Evolutionary conservation across 2,113 vertebrate genomes (phyloP).

Genomic region (Poicephalus meyeri): DNA sequence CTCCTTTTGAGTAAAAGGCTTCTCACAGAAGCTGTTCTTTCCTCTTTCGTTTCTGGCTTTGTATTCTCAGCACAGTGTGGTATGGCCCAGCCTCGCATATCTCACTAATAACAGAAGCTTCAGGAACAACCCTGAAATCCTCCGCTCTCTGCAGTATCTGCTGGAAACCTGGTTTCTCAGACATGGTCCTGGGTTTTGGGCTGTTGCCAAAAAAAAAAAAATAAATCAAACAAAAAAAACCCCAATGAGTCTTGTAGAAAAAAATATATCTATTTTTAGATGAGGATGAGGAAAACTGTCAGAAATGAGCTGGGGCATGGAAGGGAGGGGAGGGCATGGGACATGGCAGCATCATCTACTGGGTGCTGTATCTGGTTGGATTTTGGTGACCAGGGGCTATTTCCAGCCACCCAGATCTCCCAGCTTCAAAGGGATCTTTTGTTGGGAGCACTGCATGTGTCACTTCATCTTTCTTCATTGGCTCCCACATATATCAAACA

Average conservation of each 20-base stretch:
- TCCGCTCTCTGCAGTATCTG: background rate
- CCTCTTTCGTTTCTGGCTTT: constrained; percentile 38
- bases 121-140: background rate
- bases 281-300: background rate
- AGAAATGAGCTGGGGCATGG: background rate
- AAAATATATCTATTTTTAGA: background rate
- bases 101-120: background rate
- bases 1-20: constrained; percentile 7
- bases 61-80: background rate
- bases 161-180: background rate
- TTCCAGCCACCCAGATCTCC: background rate
- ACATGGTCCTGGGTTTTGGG: background rate
- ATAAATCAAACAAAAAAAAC: fast-evolving
- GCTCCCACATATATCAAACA: background rate
- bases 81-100: background rate
- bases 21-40: background rate
- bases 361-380: background rate
- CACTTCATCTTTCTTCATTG: background rate
- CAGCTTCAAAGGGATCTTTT: background rate
- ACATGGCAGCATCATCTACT: background rate
- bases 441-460: background rate
- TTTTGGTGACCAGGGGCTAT: background rate
- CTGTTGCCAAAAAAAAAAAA: background rate
- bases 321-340: background rate
- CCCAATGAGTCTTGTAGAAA: background rate